Conservation (phyloP, 1,140 invertebrate species). For the Himalopsyche phryganea region DNA sequence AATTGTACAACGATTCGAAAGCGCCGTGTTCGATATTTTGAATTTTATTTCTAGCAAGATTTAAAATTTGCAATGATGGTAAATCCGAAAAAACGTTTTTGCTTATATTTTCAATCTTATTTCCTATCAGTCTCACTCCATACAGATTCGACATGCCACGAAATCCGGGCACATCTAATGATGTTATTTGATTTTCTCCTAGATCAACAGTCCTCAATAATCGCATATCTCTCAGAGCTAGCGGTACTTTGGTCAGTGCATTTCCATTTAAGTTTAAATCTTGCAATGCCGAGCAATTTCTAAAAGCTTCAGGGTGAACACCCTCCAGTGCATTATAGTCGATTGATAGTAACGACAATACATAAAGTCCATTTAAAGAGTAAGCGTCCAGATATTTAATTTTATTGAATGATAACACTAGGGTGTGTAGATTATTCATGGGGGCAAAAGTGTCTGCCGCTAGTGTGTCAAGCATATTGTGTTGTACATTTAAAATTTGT, state of each 20-base stretch:
- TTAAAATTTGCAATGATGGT: conserved; percentile 80
- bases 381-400: conserved; percentile 72
- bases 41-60: conserved; percentile 83
- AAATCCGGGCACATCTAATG: conserved; percentile 75
- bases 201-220: conserved; percentile 78
- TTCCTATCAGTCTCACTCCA: conserved; percentile 81
- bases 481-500: conserved; percentile 75
- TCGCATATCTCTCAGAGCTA: conserved; percentile 68
- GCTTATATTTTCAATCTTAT: conserved; percentile 81
- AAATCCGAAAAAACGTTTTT: conserved; percentile 76
- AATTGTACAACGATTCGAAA: conserved; percentile 72
- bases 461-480: conserved; percentile 76
- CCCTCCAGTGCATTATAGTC: conserved; percentile 75
- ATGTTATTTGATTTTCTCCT: conserved; percentile 76
- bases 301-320: conserved; percentile 76
- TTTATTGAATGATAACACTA: conserved; percentile 76
- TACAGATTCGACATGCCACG: conserved; percentile 75
- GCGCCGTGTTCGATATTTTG: conserved; percentile 75
- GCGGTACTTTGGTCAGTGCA: conserved; percentile 71
- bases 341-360: conserved; percentile 71
- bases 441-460: conserved; percentile 76
- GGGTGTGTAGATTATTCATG: conserved; percentile 79
- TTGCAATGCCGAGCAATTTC: conserved; percentile 76
- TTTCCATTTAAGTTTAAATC: conserved; percentile 86
- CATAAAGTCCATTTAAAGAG: conserved; percentile 74